Base-by-base conservation (phyloP, 2,113 vertebrate species). In the Grus americana region DNA sequence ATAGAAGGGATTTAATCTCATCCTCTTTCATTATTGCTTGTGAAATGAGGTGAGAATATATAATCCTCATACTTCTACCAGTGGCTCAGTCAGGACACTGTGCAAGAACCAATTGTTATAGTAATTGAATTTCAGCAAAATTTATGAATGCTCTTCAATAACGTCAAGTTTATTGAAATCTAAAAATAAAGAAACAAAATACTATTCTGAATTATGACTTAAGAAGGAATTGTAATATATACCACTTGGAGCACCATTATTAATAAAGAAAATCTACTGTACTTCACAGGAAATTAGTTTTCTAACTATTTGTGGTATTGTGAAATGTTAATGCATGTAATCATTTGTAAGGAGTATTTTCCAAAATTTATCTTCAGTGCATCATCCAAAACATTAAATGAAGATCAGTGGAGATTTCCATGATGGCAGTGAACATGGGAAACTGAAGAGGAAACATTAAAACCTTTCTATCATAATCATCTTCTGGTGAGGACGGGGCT, bases 21-120 rank as follows among this genome's bases (percentile, higher is more conserved):
- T 96, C 93, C 58, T 89, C 57, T 96, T 95, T 95, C 83, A 91
- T 97, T 96, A 96, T 72, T 96, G 79, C 86, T 73, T 93, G 88
- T 94, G 96, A 94, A 96, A 96, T 92, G 93, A 97, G 79, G 96
- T 96, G 93, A 94, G 91, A 94, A 78, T 94, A 91, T 95, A 92
- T 97, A 95, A 96, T 95, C 91, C 92, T 94, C 74, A 62, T 85
- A 66, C 54, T 92, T 86, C 85, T 87, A 92, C 83, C 76, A 65
- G 26, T 63, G 65, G 47, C 61, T 93, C 42, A 82, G 59, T 23
- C 29, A 81, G 79, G 61, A 85, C 52, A 84, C 38, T 59, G 27
- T 79, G 92, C 54, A 91, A 92, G 88, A 97, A 75, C 86, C 92
- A 90, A 94, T 79, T 27, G 57, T 38, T 91, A 49, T 0, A 88